Conservation (phyloP, 1,140 invertebrate species). For the Copidosoma floridanum region DNA sequence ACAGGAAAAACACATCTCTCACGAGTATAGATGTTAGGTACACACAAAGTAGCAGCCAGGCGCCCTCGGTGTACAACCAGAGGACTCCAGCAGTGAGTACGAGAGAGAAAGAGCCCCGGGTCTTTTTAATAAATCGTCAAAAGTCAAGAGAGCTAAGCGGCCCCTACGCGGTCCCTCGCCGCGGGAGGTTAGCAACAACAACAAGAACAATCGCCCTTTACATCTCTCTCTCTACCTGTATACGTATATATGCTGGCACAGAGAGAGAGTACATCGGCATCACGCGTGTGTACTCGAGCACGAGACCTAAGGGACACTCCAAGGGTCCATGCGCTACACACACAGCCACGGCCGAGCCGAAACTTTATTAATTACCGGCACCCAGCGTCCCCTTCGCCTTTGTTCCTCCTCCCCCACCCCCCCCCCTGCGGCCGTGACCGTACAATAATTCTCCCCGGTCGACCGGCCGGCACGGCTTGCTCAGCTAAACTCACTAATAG, state of each 20-base stretch:
- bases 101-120: neutral
- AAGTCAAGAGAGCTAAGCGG: conserved; percentile 5
- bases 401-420: neutral
- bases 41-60: too few species aligned
- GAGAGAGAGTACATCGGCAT: neutral
- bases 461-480: too few species aligned
- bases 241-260: neutral
- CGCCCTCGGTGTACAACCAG: too few species aligned
- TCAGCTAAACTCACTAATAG: conserved; percentile 6
- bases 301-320: conserved; percentile 1
- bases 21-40: too few species aligned
- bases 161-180: neutral
- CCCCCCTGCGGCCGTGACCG: too few species aligned
- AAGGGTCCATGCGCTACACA: too few species aligned
- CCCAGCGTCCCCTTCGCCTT: neutral
- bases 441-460: too few species aligned
- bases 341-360: neutral
- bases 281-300: neutral
- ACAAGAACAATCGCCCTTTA: too few species aligned
- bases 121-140: conserved; percentile 24
- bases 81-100: neutral
- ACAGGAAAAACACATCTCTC: too few species aligned
- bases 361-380: conserved; percentile 28
- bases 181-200: neutral
- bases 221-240: too few species aligned